Percentiles rank a stretch among this genome's conserved stretches.
Evolutionary conservation across 2,797 vertebrate genomes (phyloP).

Genomic region (Molossus alvarezi): DNA sequence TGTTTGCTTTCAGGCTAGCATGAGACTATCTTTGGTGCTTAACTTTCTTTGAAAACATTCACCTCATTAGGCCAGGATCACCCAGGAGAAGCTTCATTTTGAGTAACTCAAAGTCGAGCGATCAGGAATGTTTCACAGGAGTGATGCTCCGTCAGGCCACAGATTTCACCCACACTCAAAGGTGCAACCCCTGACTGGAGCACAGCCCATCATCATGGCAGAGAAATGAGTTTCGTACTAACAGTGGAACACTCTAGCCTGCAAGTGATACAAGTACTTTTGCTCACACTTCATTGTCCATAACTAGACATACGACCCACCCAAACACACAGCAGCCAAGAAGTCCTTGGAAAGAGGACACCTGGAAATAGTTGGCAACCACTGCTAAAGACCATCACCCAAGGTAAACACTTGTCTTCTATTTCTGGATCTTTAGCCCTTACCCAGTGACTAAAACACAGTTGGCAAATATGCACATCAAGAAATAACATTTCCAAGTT

Average conservation of each 20-base stretch:
- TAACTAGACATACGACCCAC: not conserved
- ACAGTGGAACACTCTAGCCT: not conserved
- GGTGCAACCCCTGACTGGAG: not conserved
- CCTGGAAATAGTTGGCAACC: not conserved
- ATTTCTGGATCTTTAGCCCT: not conserved
- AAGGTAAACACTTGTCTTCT: not conserved
- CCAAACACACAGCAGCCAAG: not conserved
- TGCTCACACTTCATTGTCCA: not conserved
- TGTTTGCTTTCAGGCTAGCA: not conserved
- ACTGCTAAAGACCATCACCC: not conserved
- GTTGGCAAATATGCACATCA: not conserved
- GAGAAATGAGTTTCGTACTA: not conserved
- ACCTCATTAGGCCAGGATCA: not conserved
- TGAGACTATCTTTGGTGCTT: not conserved
- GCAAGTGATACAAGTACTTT: not conserved
- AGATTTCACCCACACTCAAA: not conserved
- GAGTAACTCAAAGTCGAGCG: not conserved
- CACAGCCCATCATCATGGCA: not conserved
- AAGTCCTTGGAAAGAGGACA: not conserved
- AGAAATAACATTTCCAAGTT: conserved; percentile 5
- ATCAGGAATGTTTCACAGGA: not conserved
- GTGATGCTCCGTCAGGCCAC: not conserved
- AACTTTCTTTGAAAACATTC: not conserved
- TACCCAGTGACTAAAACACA: not conserved
- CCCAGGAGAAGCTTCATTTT: not conserved